Percentiles rank a stretch among this genome's conserved stretches.
phyloP scores from a whole-genome alignment of 2,888 invertebrate species.

The Agonopterix subpropinquella region DNA sequence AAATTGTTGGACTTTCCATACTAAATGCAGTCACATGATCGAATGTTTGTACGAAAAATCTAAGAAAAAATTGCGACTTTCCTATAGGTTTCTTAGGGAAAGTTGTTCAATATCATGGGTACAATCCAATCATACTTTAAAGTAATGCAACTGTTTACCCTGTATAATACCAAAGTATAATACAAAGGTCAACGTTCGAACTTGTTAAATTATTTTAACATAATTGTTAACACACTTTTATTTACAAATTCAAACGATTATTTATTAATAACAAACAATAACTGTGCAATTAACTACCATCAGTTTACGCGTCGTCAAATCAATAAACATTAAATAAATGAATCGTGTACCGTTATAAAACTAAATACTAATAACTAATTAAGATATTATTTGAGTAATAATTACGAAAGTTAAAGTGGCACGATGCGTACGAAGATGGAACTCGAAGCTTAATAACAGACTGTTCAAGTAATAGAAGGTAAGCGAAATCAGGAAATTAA shows the following conservation, averaged over 20 bases:
- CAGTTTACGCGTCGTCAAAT: slow-evolving; percentile 1
- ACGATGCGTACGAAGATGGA: slow-evolving; percentile 3
- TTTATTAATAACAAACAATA: neutral
- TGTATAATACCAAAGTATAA: no score
- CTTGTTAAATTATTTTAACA: no score
- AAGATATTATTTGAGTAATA: slow-evolving; percentile 29
- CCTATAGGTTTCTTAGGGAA: no score
- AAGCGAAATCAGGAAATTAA: neutral
- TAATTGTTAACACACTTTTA: no score
- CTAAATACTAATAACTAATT: slow-evolving; percentile 9
- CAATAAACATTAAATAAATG: slow-evolving; percentile 24
- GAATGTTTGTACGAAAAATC: no score
- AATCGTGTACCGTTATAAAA: slow-evolving; percentile 17
- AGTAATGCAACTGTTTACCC: no score
- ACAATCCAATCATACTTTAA: no score
- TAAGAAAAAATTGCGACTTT: no score
- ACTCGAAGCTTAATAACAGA: neutral
- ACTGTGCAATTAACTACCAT: slow-evolving; percentile 1
- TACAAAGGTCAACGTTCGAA: no score
- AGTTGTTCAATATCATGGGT: no score
- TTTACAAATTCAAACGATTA: neutral
- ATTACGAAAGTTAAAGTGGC: slow-evolving; percentile 20
- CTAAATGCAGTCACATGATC: no score
- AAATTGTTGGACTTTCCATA: no score
- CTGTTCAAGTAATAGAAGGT: neutral